These are phyloP conservation scores for Unio pictorum DNA, from an alignment of 2,888 invertebrate species.

Conservation along the genomic window DNA sequence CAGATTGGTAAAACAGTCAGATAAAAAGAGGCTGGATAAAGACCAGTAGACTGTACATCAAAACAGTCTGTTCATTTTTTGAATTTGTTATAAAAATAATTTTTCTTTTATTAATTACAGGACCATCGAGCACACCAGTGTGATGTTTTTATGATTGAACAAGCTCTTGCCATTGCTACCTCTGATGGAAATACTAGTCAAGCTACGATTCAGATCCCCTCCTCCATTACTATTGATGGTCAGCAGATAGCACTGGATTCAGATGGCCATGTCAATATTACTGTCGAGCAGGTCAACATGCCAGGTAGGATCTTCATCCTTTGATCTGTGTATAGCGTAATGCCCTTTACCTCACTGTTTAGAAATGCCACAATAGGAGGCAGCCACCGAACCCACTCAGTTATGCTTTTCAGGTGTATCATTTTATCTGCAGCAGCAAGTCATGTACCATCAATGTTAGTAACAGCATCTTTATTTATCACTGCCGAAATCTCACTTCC, in stretches of 20 bases:
- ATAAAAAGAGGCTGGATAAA: too few species aligned
- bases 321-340: too few species aligned
- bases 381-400: too few species aligned
- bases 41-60: too few species aligned
- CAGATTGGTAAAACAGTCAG: too few species aligned
- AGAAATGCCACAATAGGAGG: too few species aligned
- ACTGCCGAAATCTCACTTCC: too few species aligned
- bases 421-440: too few species aligned
- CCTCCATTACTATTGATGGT: constrained; percentile 36
- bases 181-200: constrained; percentile 56
- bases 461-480: too few species aligned
- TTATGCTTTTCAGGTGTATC: too few species aligned
- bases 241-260: constrained; percentile 46
- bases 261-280: constrained; percentile 35
- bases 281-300: constrained; percentile 36
- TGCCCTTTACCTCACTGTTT: too few species aligned
- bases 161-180: constrained; percentile 60
- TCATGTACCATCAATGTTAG: too few species aligned
- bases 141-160: constrained; percentile 65
- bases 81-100: neutral
- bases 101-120: constrained; percentile 29
- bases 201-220: constrained; percentile 62
- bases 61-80: neutral
- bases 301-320: constrained; percentile 23
- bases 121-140: constrained; percentile 64